These are phyloP conservation scores for Nothobranchius furzeri DNA, from an alignment of 2,113 vertebrate species.

Conservation along the genomic window DNA sequence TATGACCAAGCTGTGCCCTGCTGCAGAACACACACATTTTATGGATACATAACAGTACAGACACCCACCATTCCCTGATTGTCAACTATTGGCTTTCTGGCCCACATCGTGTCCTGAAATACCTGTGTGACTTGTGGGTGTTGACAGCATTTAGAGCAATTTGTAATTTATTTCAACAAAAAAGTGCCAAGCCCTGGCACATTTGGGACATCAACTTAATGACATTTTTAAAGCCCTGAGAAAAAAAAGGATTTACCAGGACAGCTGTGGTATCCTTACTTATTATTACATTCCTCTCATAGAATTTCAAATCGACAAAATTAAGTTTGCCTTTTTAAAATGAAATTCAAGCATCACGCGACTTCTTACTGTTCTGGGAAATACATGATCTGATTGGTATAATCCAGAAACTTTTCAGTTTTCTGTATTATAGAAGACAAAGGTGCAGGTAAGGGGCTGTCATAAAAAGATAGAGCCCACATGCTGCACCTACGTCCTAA, in stretches of 20 bases:
- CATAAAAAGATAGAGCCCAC: not conserved
- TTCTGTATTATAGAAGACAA: no score
- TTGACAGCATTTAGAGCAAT: constrained; percentile 32
- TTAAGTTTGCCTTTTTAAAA: not conserved
- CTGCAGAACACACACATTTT: constrained; percentile 41
- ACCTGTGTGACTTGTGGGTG: constrained; percentile 26
- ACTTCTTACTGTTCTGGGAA: not conserved
- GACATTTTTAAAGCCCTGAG: not conserved
- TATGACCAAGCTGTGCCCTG: constrained; percentile 49
- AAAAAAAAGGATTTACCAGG: constrained; percentile 20
- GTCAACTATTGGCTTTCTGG: constrained; percentile 23
- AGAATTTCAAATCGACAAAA: not conserved
- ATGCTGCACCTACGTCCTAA: not conserved
- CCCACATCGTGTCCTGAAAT: constrained; percentile 38
- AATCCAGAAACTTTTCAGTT: no score
- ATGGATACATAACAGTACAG: constrained; percentile 31
- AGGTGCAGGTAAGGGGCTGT: no score
- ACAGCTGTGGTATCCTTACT: constrained; percentile 25
- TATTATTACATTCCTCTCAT: constrained; percentile 22
- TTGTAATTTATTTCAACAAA: constrained; percentile 42
- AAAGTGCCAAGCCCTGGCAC: constrained; percentile 11
- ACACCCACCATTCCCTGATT: constrained; percentile 21
- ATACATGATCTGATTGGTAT: no score
- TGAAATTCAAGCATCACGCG: not conserved
- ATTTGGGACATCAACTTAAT: no score